Base-by-base conservation (phyloP, 2,888 invertebrate species). In the Lasioglossum leucozonium region DNA sequence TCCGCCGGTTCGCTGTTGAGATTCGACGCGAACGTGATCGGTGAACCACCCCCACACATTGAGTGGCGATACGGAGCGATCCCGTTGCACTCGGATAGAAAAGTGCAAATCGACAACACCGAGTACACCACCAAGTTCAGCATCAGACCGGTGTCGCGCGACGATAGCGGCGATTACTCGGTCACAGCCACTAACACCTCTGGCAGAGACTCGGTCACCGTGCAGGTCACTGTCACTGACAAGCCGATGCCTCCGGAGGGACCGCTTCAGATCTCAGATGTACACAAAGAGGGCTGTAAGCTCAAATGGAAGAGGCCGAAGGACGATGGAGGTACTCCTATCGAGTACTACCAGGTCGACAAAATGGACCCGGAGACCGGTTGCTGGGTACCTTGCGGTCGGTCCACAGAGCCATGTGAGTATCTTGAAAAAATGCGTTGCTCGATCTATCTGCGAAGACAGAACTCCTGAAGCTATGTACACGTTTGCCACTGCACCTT, bases 311-410 rank as follows among this genome's bases (percentile, higher is more conserved):
- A 99, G 95, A 96, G 98, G 76, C 99, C 99, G 1, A 97, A 97
- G 93, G 99, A 99, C 95, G 99, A 99, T 95, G 99, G 99, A 71
- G 99, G 99, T 44, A 97, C 97, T 87, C 99, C 99, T 51, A 98
- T 99, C 94, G 98, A 98, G 93, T 98, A 99, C 94, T 99, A 99
- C 95, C 97, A 99, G 94, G 97, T 99, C 73, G 99, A 99, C 94
- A 99, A 98, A 94, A 97, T 98, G 96, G 99, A 99, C 94, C 97
- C 98, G 0, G 98, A 98, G 92, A 98, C 98, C 77, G 98, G 98
- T 10, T 97, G 97, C 93, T 98, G 98, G 98, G 97, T 98, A 88
- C 98, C 98, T 0, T 98, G 98, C 93, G 98, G 98, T 30, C 96
- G 98, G 88, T 96, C 98, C 18, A 97, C 97, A 65, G 98, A 98